Conservation (phyloP, 2,113 vertebrate species). For the Erythrocercus mccallii region DNA sequence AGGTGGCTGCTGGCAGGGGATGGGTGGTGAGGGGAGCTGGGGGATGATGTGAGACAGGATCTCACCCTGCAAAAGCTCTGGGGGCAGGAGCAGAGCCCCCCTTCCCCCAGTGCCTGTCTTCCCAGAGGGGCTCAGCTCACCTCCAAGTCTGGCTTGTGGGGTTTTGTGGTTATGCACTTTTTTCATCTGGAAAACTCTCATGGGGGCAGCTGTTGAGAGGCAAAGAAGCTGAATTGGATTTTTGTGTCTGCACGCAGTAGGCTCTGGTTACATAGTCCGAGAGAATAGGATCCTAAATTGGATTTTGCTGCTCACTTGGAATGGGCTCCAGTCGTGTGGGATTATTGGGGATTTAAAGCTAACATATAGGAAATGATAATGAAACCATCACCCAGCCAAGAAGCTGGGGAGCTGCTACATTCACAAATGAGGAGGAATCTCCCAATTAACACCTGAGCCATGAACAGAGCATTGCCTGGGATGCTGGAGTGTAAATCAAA, state of each 20-base stretch:
- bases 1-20: background rate
- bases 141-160: background rate
- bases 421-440: background rate
- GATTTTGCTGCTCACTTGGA: constrained; percentile 26
- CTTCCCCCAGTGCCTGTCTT: background rate
- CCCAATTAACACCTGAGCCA: background rate
- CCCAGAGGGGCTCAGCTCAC: background rate
- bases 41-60: background rate
- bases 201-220: background rate
- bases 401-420: background rate
- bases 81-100: background rate
- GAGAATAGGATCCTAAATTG: constrained; percentile 47
- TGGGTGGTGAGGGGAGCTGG: background rate
- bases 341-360: constrained; percentile 50
- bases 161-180: background rate
- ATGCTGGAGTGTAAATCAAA: background rate
- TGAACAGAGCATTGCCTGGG: background rate
- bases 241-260: background rate
- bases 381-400: background rate
- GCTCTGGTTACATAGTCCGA: background rate
- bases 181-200: background rate
- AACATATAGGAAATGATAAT: background rate
- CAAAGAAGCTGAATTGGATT: constrained; percentile 16
- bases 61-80: background rate
- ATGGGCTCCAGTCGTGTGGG: background rate